A percentile compares a stretch with the other conserved stretches of the same genome.
These are phyloP conservation scores for Eupelmus urozonus DNA, from an alignment of 2,888 invertebrate genomes.

Conservation along the genomic window DNA sequence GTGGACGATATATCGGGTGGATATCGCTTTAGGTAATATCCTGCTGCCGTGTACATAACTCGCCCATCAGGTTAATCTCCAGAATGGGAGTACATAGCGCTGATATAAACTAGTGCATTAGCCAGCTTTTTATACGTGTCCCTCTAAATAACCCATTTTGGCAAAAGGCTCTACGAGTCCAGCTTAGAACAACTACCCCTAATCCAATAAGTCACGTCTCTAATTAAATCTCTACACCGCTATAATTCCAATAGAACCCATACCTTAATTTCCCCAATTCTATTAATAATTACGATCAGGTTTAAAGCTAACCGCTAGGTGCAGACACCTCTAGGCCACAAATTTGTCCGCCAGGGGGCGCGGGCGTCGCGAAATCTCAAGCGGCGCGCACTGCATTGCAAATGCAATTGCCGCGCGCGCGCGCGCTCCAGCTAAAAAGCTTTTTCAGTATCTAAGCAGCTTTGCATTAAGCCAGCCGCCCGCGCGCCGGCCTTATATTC, in stretches of 20 bases:
- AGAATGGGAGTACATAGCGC: no score
- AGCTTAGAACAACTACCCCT: neutral
- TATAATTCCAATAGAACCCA: no score
- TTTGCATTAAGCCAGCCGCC: slow-evolving; percentile 33
- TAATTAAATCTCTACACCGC: no score
- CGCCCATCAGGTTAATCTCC: no score
- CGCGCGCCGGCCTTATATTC: slow-evolving; percentile 33
- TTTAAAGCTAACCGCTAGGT: neutral
- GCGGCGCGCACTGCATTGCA: neutral
- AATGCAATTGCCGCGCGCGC: slow-evolving; percentile 13
- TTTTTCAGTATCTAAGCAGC: slow-evolving; percentile 52
- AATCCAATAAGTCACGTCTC: neutral
- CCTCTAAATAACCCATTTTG: no score
- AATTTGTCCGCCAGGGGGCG: neutral
- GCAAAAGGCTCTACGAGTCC: neutral
- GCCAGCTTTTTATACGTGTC: no score
- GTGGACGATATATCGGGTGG: no score
- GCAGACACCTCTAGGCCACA: neutral
- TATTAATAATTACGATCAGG: slow-evolving; percentile 12
- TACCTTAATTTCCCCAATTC: no score
- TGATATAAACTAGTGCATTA: no score
- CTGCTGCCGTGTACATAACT: no score
- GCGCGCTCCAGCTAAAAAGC: slow-evolving; percentile 34
- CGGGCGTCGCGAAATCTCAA: neutral
- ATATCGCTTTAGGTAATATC: no score